A percentile compares a stretch with the other conserved stretches of the same genome.
phyloP scores from a whole-genome alignment of 2,113 vertebrate genomes.

The Melospiza georgiana region DNA sequence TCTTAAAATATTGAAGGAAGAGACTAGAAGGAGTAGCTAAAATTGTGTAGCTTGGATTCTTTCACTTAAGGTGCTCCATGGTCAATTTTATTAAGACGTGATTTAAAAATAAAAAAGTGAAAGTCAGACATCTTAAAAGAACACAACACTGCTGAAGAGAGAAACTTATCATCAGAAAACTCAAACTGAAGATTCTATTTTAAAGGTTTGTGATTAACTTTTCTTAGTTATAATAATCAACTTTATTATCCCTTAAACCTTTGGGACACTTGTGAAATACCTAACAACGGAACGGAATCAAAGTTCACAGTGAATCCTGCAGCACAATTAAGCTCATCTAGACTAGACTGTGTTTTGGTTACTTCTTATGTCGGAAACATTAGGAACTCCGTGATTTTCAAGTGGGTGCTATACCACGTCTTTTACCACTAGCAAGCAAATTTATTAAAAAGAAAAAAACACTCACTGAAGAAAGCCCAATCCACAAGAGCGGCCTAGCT shows the following conservation, averaged over 20 bases:
- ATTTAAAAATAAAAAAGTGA: neutral
- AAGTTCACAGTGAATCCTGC: neutral
- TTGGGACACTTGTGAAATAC: neutral
- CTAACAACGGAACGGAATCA: neutral
- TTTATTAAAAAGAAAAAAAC: neutral
- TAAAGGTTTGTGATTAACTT: neutral
- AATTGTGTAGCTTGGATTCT: neutral
- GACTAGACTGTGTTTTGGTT: neutral
- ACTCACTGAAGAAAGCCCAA: neutral
- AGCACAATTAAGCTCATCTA: neutral
- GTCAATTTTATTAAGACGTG: neutral
- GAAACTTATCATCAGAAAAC: neutral
- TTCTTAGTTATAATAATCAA: neutral
- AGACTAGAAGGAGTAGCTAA: neutral
- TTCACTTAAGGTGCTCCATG: neutral
- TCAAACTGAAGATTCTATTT: neutral
- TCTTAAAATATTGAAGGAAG: neutral
- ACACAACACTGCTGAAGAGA: neutral
- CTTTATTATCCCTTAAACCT: neutral
- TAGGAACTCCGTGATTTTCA: neutral
- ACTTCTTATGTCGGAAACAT: neutral
- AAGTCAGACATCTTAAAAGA: neutral
- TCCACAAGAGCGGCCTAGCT: accelerated
- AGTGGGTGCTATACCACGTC: neutral
- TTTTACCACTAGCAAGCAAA: neutral